Base-by-base conservation (phyloP, 2,888 invertebrate genomes). In the Scaptomyza caliginosa region DNA sequence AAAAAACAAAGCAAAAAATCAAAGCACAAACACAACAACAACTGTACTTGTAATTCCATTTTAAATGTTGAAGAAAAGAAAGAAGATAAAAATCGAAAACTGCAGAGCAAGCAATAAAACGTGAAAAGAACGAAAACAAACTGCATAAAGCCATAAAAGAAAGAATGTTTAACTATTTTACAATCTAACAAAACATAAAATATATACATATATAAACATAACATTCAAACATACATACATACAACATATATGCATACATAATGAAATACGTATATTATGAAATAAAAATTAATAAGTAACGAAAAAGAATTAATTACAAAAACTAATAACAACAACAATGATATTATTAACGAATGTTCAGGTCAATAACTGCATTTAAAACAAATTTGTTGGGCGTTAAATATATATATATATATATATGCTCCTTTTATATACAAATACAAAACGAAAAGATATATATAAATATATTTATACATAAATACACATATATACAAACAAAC, bases 331-430 rank as follows among this genome's bases (percentile, higher is more conserved):
- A 48, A 60, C 34, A 48, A 57, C 38, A 60, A 67, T 58, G 52
- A 57, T 64, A 71, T 75, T 56, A 72, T 74, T 72, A 73, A 71
- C 54, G 51, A 83, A 76, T 83, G 84, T 89, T 88, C 88, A 88
- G 89, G 88, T 88, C 88, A 87, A 87, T 71, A 88, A 89, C 73
- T 89, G 88, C 88, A 88, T 88, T 88, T 88, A 88, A 77, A 62
- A 46, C 34, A 58, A 64, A 64, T 59, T 83, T 73, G 73, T 72
- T 80, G 77, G 86, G 62, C 85, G 68, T 74, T 86, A 67, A 72
- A 66, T 45, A 71, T 32, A 30, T n/a, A 0, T 30, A 66, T 45
- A 71, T 32, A 30, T n/a, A 0, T 30, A 13, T 72, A 70, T 72
- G 67, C 66, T 82, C 62, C 71, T 74, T 77, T 79, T 77, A 67